Evolutionary conservation across 2,888 invertebrate species (phyloP).

Genomic region (Pyrgus malvae): DNA sequence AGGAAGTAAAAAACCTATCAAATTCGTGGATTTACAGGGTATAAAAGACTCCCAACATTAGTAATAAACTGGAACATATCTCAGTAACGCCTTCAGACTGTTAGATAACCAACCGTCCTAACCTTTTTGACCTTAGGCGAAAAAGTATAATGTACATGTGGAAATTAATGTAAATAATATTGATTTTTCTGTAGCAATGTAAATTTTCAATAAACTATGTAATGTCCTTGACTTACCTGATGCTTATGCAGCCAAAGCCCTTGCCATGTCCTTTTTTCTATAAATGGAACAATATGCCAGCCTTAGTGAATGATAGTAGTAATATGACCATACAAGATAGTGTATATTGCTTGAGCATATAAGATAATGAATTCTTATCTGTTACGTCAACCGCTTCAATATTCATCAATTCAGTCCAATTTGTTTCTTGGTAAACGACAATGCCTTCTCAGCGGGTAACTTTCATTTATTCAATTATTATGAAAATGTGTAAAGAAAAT

Average conservation of each 20-base stretch:
- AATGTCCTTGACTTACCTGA: conserved; percentile 30
- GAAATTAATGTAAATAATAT: not conserved
- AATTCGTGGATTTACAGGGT: not conserved
- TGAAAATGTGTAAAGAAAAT: not conserved
- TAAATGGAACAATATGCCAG: conserved; percentile 38
- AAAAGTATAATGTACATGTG: conserved; percentile 9
- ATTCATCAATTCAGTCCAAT: conserved; percentile 64
- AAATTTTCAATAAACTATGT: not conserved
- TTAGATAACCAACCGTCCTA: conserved; percentile 62
- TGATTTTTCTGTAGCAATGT: not conserved
- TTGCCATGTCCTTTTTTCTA: conserved; percentile 29
- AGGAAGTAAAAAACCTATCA: not conserved
- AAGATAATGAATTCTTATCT: conserved; percentile 68
- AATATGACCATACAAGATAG: conserved; percentile 44
- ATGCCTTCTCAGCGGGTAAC: conserved; percentile 74
- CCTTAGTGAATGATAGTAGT: conserved; percentile 45
- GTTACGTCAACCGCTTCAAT: conserved; percentile 57
- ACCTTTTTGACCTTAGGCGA: conserved; percentile 60
- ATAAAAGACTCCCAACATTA: not conserved
- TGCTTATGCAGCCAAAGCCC: not conserved
- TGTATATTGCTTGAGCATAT: conserved; percentile 51
- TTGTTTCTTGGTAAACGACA: conserved; percentile 63
- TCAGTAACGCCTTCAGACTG: conserved; percentile 29
- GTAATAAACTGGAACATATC: not conserved
- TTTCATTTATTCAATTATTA: conserved; percentile 26